phyloP scores from a whole-genome alignment of 2,113 vertebrate species.

The Conger conger region DNA sequence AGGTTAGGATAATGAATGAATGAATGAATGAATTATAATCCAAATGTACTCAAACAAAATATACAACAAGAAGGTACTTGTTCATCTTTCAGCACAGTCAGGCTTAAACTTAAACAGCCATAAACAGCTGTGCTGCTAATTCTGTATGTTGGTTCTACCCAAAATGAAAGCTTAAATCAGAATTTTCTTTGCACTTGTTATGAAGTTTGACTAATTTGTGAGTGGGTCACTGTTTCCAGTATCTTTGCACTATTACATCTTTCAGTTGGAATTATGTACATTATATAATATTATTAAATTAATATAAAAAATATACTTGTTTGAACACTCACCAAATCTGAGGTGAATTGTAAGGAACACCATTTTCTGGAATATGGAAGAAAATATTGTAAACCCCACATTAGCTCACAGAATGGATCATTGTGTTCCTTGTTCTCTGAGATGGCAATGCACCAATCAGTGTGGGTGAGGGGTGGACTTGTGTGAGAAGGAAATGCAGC shows the following conservation, averaged over 20 bases:
- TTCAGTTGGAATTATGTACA: background rate
- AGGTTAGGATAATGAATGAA: too few species aligned
- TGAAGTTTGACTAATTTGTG: background rate
- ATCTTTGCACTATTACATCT: background rate
- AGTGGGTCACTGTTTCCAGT: background rate
- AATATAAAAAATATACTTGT: too few species aligned
- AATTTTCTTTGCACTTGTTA: background rate
- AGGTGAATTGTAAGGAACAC: background rate
- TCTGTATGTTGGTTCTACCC: background rate
- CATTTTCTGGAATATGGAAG: background rate
- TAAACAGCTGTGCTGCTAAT: background rate
- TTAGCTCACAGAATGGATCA: background rate
- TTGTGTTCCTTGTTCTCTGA: constrained; percentile 2
- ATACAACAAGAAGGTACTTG: background rate
- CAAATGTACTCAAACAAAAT: background rate
- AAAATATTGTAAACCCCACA: constrained; percentile 2
- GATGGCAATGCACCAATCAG: constrained; percentile 1
- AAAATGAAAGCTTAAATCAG: background rate
- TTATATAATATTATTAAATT: too few species aligned
- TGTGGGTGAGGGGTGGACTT: background rate
- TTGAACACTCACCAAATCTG: background rate
- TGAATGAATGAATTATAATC: background rate
- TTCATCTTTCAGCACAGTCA: background rate
- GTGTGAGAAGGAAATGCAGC: constrained; percentile 29
- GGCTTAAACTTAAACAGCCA: background rate